These are phyloP conservation scores for Sarcophaga variegata DNA, from an alignment of 2,888 invertebrate genomes.

Conservation along the genomic window DNA sequence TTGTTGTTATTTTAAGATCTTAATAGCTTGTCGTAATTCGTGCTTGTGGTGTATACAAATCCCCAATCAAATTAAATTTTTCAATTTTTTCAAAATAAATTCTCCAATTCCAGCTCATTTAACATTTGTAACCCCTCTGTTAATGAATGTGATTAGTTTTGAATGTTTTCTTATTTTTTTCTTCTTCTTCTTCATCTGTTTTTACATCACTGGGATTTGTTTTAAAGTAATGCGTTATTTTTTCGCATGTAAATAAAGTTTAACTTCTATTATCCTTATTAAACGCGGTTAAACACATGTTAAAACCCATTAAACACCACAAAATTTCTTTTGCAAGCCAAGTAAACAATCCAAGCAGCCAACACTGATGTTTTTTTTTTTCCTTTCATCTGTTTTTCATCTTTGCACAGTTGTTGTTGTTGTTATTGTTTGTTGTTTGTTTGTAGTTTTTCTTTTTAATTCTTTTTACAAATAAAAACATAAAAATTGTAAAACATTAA, in stretches of 20 bases:
- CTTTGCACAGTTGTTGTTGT: not conserved
- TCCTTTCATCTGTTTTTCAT: constrained; percentile 27
- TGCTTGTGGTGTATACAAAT: not conserved
- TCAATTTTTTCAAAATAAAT: not conserved
- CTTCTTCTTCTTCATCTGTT: no score
- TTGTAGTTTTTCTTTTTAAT: constrained; percentile 12
- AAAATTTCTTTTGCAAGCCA: constrained; percentile 37
- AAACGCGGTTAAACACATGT: constrained; percentile 67
- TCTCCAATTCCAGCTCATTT: constrained; percentile 33
- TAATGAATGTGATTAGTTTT: constrained; percentile 46
- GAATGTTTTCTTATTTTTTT: not conserved
- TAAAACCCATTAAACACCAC: constrained; percentile 59
- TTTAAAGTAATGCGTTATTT: constrained; percentile 2
- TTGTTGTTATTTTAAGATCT: no score
- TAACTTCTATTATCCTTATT: constrained; percentile 68
- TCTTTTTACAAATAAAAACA: constrained; percentile 40
- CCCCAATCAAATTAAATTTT: not conserved
- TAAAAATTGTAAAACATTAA: constrained; percentile 62
- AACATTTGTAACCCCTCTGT: constrained; percentile 21
- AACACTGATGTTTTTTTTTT: not conserved
- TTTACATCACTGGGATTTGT: not conserved
- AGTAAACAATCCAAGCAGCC: not conserved
- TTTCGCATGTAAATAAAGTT: constrained; percentile 53
- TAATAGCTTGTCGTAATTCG: not conserved
- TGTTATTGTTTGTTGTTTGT: constrained; percentile 2